Conservation (phyloP, 2,113 vertebrate genomes). For the Embiotoca jacksoni region DNA sequence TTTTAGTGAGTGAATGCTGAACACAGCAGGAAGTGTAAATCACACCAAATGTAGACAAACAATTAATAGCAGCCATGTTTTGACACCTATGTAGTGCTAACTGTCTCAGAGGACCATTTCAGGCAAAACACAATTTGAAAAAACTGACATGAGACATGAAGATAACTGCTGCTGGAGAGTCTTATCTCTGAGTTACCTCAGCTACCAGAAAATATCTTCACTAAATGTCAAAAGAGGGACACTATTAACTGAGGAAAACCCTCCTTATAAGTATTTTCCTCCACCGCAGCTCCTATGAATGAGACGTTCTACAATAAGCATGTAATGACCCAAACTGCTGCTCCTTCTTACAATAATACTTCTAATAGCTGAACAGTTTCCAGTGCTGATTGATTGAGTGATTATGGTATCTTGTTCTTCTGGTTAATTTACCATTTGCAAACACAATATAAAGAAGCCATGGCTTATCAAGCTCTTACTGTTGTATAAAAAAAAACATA, state of each 20-base stretch:
- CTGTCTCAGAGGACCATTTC: neutral
- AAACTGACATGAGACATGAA: neutral
- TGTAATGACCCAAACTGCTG: neutral
- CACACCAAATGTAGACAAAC: neutral
- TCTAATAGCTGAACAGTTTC: neutral
- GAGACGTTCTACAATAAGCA: neutral
- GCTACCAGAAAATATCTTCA: neutral
- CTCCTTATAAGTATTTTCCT: neutral
- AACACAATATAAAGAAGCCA: neutral
- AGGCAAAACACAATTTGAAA: neutral
- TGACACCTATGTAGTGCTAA: slow-evolving; percentile 21
- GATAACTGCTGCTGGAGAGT: neutral
- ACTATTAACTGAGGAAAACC: neutral
- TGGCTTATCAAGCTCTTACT: neutral
- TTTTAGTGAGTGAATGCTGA: neutral
- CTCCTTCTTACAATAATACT: neutral
- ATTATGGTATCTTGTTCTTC: neutral
- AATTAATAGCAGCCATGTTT: neutral
- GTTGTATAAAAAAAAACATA: neutral
- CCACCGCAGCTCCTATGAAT: neutral
- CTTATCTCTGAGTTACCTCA: neutral
- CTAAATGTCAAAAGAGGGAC: slow-evolving; percentile 3
- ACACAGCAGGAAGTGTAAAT: slow-evolving; percentile 11
- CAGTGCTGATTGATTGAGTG: neutral
- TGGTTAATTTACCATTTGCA: slow-evolving; percentile 11